Percentiles rank a stretch among this genome's conserved stretches.
These are phyloP conservation scores for Antitype chi DNA, from an alignment of 2,888 invertebrate genomes.

Conservation along the genomic window DNA sequence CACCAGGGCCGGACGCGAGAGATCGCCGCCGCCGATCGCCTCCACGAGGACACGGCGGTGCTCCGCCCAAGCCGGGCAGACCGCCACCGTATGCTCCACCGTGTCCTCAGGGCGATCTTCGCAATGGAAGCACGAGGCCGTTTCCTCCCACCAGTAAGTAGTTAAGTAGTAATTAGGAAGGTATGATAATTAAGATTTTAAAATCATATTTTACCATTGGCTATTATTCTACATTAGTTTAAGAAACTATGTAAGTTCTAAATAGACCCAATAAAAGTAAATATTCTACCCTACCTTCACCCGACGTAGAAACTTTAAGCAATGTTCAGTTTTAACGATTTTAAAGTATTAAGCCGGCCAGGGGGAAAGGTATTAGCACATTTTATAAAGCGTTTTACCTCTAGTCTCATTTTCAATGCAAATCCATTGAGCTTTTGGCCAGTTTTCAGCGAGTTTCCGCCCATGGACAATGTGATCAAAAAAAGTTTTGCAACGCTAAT, in stretches of 20 bases:
- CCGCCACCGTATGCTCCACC: no score
- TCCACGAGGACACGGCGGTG: no score
- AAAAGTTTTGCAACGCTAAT: constrained; percentile 9
- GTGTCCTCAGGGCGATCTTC: no score
- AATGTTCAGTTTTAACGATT: constrained; percentile 71
- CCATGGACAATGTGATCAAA: constrained; percentile 24
- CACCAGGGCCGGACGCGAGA: no score
- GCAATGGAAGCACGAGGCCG: no score
- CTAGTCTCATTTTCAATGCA: constrained; percentile 83
- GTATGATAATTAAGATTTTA: no score
- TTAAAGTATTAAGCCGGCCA: constrained; percentile 73
- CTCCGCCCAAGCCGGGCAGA: no score
- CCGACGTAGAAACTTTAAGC: constrained; percentile 17
- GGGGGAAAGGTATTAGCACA: constrained; percentile 76
- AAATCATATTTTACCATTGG: no score
- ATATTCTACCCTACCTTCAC: background rate
- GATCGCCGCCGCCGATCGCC: no score
- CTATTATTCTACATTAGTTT: background rate
- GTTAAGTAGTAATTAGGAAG: no score
- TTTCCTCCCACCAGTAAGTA: no score
- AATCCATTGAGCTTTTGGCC: constrained; percentile 75
- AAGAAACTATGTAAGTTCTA: background rate
- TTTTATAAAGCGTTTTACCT: constrained; percentile 79
- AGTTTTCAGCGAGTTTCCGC: constrained; percentile 68
- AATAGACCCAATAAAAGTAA: background rate